Base-by-base conservation (phyloP, 1,140 invertebrate species). In the Drosophila pruinosa region DNA sequence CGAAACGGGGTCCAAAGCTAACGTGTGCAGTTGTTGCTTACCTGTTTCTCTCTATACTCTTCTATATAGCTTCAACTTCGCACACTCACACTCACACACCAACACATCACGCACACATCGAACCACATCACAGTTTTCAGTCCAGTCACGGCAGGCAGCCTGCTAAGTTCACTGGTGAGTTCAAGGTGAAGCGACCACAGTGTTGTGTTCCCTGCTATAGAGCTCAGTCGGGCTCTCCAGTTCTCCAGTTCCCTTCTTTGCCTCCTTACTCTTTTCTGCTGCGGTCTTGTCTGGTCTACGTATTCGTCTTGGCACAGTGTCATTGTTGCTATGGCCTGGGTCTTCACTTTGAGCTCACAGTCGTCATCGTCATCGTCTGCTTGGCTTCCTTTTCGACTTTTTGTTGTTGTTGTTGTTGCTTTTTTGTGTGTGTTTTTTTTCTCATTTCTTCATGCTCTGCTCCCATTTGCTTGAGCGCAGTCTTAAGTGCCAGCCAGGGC, bases 131-230 rank as follows among this genome's bases (percentile, higher is more conserved):
- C 45, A 36, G 53, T 57, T 52, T 15, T 58, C 61, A 58, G 61
- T 72, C 61, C 53, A 72, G 62, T 67, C 57, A 62, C 56, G 64
- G 31, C 63, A 73, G 61, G 47, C 54, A 48, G 53, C 61, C 67
- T 78, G 74, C 54, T 75, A 81, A 86, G 82, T 86, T 86, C 82
- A 86, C 48, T 78, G 67, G 80, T 68, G 82, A 88, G 82, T 86
- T 86, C 82, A 86, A 86, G 82, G 82, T 86, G 78, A 86, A 72
- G 75, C 79, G 70, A 75, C 56, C 75, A 68, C 52, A 70, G 31
- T 59, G 34, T 56, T 65, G 26, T 64, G 43, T 48, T 64, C 36
- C 24, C 31, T 17, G 31, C 57, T 71, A 53, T 79, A 26, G n/a
- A n/a, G 48, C 31, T 65, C 21, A 38, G 15, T 7, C 22, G 17